These are phyloP conservation scores for Notolabrus celidotus DNA, from an alignment of 2,797 vertebrate genomes.

Conservation along the genomic window DNA sequence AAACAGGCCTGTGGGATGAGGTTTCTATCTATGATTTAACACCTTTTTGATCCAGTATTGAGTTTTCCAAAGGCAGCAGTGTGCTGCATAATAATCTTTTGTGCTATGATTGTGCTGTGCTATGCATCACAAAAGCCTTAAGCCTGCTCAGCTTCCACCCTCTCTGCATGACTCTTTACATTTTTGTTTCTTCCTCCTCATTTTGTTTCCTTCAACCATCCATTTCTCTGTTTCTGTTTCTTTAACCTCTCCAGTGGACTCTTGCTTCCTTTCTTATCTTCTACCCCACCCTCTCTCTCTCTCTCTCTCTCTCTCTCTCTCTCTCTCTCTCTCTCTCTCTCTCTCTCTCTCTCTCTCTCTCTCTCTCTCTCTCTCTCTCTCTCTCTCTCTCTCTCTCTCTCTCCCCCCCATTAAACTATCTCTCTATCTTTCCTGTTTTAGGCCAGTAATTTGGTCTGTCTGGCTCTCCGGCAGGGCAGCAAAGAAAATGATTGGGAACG, in stretches of 20 bases:
- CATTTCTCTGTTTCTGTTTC: slow-evolving; percentile 16
- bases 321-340: slow-evolving; percentile 62
- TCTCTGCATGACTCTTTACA: slow-evolving; percentile 17
- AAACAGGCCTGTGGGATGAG: slow-evolving; percentile 56
- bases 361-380: slow-evolving; percentile 1
- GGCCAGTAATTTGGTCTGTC: slow-evolving; percentile 66
- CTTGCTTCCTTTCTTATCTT: slow-evolving; percentile 30
- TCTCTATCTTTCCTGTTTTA: slow-evolving; percentile 69
- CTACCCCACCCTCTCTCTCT: slow-evolving; percentile 1
- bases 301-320: slow-evolving; percentile 1
- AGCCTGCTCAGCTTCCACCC: slow-evolving; percentile 36
- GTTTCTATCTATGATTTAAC: slow-evolving; percentile 57
- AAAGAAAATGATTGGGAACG: slow-evolving; percentile 62
- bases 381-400: neutral
- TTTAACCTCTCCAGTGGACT: slow-evolving; percentile 30
- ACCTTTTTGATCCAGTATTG: slow-evolving; percentile 62
- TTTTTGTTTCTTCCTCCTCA: slow-evolving; percentile 28
- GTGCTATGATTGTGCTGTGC: slow-evolving; percentile 42
- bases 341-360: slow-evolving; percentile 31
- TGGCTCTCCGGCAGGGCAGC: slow-evolving; percentile 54
- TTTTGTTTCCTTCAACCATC: slow-evolving; percentile 9
- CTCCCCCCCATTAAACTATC: slow-evolving; percentile 53
- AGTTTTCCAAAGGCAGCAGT: slow-evolving; percentile 56
- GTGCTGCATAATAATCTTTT: slow-evolving; percentile 57
- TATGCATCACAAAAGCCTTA: slow-evolving; percentile 48